A percentile compares a stretch with the other conserved stretches of the same genome.
Conservation (phyloP, 1,140 invertebrate genomes). For the Cardiocondyla obscurior region DNA sequence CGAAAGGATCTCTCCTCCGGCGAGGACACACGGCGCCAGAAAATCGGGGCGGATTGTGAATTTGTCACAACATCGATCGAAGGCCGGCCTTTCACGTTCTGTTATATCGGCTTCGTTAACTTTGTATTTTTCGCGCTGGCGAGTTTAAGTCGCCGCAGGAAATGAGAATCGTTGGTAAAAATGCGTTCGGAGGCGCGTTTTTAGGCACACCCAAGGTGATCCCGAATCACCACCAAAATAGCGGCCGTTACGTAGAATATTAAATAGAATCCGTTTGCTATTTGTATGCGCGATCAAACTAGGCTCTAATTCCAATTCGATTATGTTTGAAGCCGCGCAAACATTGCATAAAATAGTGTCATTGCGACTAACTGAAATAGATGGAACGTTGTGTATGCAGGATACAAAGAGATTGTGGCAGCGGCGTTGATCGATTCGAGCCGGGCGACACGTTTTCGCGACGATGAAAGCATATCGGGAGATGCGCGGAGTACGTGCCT, state of each 20-base stretch:
- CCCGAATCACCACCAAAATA: too few relatives aligned
- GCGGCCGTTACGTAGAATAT: too few relatives aligned
- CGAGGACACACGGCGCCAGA: not conserved
- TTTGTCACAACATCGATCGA: slow-evolving; percentile 16
- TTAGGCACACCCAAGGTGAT: not conserved
- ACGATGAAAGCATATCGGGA: slow-evolving; percentile 44
- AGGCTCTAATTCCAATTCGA: not conserved
- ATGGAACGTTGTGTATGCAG: slow-evolving; percentile 12
- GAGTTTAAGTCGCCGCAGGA: not conserved
- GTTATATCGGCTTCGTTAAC: slow-evolving; percentile 7
- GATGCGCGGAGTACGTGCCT: not conserved
- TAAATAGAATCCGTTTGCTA: not conserved
- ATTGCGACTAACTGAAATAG: slow-evolving; percentile 22
- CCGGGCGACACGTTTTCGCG: slow-evolving; percentile 36
- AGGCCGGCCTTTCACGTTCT: not conserved
- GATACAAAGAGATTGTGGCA: slow-evolving; percentile 22
- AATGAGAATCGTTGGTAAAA: not conserved
- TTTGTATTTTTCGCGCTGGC: not conserved
- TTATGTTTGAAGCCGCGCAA: not conserved
- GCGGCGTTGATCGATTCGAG: slow-evolving; percentile 39
- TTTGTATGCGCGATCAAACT: not conserved
- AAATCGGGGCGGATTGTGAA: slow-evolving; percentile 22
- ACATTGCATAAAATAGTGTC: slow-evolving; percentile 15
- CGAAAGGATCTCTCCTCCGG: not conserved
- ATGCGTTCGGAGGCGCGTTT: not conserved